Conservation (phyloP, 1,140 invertebrate genomes). For the Pemphigus obesinymphae region DNA sequence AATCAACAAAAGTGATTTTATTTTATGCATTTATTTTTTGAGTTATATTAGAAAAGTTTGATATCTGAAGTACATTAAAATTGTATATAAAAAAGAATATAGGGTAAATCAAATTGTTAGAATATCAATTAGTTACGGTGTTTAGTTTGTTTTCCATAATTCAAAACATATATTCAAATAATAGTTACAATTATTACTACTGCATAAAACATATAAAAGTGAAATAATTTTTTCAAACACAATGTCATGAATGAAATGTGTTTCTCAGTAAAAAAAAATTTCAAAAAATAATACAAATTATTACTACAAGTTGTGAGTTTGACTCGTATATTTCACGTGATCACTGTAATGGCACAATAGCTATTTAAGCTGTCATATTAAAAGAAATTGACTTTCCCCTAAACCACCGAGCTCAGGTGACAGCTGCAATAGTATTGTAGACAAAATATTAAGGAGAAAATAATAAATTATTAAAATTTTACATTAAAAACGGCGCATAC, state of each 20-base stretch:
- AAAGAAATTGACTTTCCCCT: neutral
- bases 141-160: too few species aligned
- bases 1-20: too few species aligned
- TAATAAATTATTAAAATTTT: neutral
- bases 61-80: too few species aligned
- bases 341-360: neutral
- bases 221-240: constrained; percentile 2
- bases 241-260: neutral
- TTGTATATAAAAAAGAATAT: too few species aligned
- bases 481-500: neutral
- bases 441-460: neutral
- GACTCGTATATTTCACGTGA: neutral
- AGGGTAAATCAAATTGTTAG: too few species aligned
- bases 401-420: neutral
- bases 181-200: too few species aligned
- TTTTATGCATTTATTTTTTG: too few species aligned
- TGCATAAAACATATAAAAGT: too few species aligned
- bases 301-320: neutral
- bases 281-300: neutral
- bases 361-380: constrained; percentile 9
- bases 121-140: too few species aligned
- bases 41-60: too few species aligned
- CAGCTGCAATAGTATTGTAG: neutral
- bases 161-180: too few species aligned
- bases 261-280: neutral